Conservation (phyloP, 2,888 invertebrate species). For the Lycophotia porphyrea region DNA sequence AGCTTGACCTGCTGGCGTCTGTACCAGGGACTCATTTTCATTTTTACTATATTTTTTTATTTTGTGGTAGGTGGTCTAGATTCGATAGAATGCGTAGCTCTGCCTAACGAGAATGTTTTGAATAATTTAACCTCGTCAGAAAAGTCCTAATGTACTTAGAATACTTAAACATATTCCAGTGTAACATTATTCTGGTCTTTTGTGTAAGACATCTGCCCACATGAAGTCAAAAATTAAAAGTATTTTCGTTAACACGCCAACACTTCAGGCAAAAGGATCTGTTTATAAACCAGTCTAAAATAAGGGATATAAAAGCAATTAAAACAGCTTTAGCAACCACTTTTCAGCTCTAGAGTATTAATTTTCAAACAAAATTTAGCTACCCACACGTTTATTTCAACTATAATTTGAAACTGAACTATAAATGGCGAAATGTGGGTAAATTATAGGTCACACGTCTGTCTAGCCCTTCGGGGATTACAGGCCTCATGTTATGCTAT, state of each 20-base stretch:
- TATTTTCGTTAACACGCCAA: background rate
- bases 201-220: background rate
- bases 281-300: background rate
- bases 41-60: too few species aligned
- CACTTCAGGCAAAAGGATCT: background rate
- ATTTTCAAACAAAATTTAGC: background rate
- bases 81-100: background rate
- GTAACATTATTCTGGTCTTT: background rate
- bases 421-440: too few species aligned
- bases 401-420: background rate
- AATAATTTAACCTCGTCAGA: constrained; percentile 4
- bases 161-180: background rate
- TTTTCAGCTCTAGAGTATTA: background rate
- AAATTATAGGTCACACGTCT: background rate
- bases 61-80: background rate
- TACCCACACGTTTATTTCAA: constrained; percentile 12
- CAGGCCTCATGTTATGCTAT: background rate
- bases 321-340: background rate
- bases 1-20: too few species aligned
- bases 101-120: constrained; percentile 9
- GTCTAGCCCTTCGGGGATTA: background rate
- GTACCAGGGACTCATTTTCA: background rate
- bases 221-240: background rate
- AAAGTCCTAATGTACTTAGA: background rate
- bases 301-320: background rate